Evolutionary conservation across 2,888 invertebrate species (phyloP), one percentile per base, ranked within the genome.

Genomic region (Drosophila lacicola): DNA sequence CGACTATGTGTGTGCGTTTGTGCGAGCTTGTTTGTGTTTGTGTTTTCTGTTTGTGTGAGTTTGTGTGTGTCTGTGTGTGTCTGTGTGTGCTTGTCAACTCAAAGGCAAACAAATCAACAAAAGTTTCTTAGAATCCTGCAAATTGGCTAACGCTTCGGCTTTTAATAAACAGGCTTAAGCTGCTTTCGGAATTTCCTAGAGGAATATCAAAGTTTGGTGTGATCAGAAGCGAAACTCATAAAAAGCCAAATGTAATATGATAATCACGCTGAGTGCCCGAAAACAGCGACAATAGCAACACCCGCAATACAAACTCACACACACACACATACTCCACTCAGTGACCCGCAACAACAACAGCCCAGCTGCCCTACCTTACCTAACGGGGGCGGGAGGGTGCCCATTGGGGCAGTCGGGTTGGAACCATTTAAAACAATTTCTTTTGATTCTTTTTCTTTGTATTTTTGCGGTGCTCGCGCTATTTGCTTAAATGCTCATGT

Each of bases 181-280:
- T 29, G 57, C 62, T 70, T 57, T 50, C 3, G 25, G 34, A 33
- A 37, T 41, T 55, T 21, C 6, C 34, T 9, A 34, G 1, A 6
- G 42, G 9, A 17, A 36, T 11, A 13, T 19, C 36, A 47, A 29
- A 25, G 29, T 25, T 42, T 50, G 14, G 21, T 54, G 45, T 42
- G 50, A 66, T 49, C 57, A 62, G 58, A 58, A 42, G 53, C 17
- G 47, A 63, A 55, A 41, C 60, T 65, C 63, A 69, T 72, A 81
- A 81, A 74, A 67, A 76, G 51, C 67, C 58, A 63, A 84, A 72
- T 64, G 88, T 78, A 82, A 87, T 81, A 87, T 78, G 88, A 87
- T 83, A 83, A 83, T 83, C 82, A 78, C 78, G 69, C 61, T 72
- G 79, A 87, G 88, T 83, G 82, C 66, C 84, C 46, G 11, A 60